A percentile compares a stretch with the other conserved stretches of the same genome.
Evolutionary conservation across 2,113 vertebrate species (phyloP).

Genomic region (Pseudonaja textilis): DNA sequence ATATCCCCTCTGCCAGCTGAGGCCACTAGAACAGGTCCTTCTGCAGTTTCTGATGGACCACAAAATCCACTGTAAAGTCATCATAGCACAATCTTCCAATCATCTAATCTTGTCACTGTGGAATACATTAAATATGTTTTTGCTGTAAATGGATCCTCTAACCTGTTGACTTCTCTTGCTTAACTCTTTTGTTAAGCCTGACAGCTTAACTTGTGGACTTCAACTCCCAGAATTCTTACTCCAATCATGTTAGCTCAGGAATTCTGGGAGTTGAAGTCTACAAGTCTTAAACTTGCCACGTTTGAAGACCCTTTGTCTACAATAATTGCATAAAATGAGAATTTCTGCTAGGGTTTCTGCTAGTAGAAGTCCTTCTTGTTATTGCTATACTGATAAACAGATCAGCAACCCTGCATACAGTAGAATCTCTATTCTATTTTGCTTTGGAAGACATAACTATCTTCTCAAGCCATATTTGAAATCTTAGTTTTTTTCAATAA

Average conservation of each 20-base stretch:
- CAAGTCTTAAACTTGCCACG: too few relatives aligned
- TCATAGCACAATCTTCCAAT: neutral
- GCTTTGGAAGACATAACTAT: neutral
- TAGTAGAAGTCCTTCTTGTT: neutral
- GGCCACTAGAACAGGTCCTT: neutral
- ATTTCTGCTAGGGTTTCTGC: neutral
- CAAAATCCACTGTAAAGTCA: neutral
- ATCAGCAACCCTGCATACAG: neutral
- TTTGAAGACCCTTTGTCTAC: too few relatives aligned
- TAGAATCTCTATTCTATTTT: neutral
- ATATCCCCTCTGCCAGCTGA: neutral
- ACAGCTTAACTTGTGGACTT: too few relatives aligned
- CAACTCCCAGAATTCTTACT: too few relatives aligned
- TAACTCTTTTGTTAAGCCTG: neutral
- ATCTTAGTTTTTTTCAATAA: neutral
- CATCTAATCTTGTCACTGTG: neutral
- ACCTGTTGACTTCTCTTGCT: neutral
- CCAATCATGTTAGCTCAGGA: too few relatives aligned
- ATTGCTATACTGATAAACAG: neutral
- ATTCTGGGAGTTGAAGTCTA: too few relatives aligned
- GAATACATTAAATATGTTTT: neutral
- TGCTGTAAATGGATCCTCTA: neutral
- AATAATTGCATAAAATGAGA: neutral
- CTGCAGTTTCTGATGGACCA: neutral
- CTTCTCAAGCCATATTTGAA: neutral